Percentiles rank a stretch among this genome's conserved stretches.
Evolutionary conservation across 1,140 invertebrate species (phyloP).

Genomic region (Diorhabda carinulata): DNA sequence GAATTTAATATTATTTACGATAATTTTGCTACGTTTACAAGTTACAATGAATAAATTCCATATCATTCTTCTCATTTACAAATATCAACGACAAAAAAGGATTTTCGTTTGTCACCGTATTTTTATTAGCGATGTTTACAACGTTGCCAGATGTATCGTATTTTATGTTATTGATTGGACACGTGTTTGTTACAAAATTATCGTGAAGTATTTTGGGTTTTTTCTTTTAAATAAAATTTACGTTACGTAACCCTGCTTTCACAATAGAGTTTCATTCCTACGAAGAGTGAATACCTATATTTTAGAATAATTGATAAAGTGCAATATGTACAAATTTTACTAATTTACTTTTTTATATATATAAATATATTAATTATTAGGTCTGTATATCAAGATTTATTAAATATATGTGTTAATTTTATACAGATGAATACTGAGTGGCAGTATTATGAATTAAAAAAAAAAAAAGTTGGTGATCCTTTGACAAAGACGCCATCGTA

Average conservation of each 20-base stretch:
- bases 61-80: no score
- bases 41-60: no score
- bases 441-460: slow-evolving; percentile 39
- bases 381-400: slow-evolving; percentile 48
- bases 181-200: no score
- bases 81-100: no score
- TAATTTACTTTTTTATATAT: slow-evolving; percentile 48
- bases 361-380: slow-evolving; percentile 46
- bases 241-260: slow-evolving; percentile 25
- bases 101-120: no score
- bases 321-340: slow-evolving; percentile 53
- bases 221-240: background rate
- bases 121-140: no score
- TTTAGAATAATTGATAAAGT: slow-evolving; percentile 48
- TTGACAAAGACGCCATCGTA: background rate
- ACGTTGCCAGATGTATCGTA: no score
- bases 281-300: slow-evolving; percentile 35
- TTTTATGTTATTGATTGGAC: no score
- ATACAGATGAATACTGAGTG: slow-evolving; percentile 45
- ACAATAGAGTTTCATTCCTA: slow-evolving; percentile 39
- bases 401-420: slow-evolving; percentile 42
- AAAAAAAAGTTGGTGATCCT: background rate
- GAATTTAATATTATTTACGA: slow-evolving; percentile 5
- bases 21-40: background rate
- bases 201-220: no score